These are phyloP conservation scores for Nebria brevicollis DNA, from an alignment of 2,888 invertebrate genomes.

Conservation along the genomic window DNA sequence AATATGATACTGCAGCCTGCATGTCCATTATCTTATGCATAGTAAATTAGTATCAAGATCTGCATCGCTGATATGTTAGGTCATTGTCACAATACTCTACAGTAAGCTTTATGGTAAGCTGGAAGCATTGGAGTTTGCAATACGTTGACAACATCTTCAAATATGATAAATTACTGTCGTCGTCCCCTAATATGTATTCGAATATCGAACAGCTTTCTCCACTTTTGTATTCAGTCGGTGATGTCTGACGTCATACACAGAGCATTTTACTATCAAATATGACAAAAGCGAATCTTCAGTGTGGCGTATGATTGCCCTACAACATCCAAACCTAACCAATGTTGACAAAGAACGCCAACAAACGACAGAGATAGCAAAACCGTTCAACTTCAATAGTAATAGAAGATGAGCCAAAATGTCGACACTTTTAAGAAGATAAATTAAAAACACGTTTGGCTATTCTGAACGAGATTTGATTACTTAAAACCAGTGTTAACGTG, in stretches of 20 bases:
- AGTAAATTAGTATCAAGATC: neutral
- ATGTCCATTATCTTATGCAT: neutral
- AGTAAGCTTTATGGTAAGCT: neutral
- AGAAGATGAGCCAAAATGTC: conserved; percentile 7
- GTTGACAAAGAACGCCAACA: neutral
- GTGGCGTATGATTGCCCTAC: conserved; percentile 28
- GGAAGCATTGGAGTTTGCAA: too few relatives aligned
- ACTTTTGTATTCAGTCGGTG: conserved; percentile 10
- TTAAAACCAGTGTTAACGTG: conserved; percentile 34
- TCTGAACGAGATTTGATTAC: conserved; percentile 45
- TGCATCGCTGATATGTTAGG: neutral
- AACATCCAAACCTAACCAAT: neutral
- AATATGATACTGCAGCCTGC: neutral
- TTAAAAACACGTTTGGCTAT: conserved; percentile 42
- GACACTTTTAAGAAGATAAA: conserved; percentile 28
- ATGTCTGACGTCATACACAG: conserved; percentile 39
- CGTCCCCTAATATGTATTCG: neutral
- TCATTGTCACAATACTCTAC: neutral
- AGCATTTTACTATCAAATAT: conserved; percentile 45
- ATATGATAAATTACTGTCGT: conserved; percentile 7
- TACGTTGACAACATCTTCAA: conserved; percentile 5
- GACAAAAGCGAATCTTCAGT: conserved; percentile 27
- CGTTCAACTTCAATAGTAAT: neutral
- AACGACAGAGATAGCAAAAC: neutral
- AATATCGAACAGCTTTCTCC: neutral